Conservation (phyloP, 2,113 vertebrate genomes). For the Eublepharis macularius region DNA sequence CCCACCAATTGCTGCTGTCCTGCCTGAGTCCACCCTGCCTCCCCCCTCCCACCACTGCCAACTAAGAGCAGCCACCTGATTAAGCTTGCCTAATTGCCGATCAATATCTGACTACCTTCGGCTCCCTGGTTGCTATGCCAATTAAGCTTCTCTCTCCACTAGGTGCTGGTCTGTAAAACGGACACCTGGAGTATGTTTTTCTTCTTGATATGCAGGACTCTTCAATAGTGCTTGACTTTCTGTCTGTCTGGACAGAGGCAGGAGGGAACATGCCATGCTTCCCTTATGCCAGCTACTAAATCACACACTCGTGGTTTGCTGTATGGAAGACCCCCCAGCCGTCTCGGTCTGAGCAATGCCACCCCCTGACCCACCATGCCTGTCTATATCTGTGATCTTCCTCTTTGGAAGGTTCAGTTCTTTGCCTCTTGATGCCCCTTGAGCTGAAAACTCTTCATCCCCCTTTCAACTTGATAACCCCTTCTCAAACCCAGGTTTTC, state of each 20-base stretch:
- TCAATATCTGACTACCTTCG: neutral
- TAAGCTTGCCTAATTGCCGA: constrained; percentile 19
- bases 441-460: no score
- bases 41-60: neutral
- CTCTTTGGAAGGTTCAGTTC: no score
- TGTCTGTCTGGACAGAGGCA: neutral
- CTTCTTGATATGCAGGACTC: neutral
- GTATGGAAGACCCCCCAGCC: neutral
- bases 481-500: no score
- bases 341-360: neutral
- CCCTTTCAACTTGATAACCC: no score
- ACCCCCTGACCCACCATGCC: no score
- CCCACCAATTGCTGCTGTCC: neutral
- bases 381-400: no score
- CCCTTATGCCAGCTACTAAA: neutral
- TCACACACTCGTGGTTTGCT: neutral
- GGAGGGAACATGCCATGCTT: neutral
- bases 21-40: neutral
- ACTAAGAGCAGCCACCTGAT: neutral
- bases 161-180: neutral
- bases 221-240: neutral
- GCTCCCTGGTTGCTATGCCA: constrained; percentile 1
- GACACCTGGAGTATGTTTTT: neutral
- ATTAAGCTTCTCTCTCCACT: neutral
- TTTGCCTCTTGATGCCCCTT: no score